Conservation (phyloP, 2,113 vertebrate genomes). For the Panthera leo region DNA sequence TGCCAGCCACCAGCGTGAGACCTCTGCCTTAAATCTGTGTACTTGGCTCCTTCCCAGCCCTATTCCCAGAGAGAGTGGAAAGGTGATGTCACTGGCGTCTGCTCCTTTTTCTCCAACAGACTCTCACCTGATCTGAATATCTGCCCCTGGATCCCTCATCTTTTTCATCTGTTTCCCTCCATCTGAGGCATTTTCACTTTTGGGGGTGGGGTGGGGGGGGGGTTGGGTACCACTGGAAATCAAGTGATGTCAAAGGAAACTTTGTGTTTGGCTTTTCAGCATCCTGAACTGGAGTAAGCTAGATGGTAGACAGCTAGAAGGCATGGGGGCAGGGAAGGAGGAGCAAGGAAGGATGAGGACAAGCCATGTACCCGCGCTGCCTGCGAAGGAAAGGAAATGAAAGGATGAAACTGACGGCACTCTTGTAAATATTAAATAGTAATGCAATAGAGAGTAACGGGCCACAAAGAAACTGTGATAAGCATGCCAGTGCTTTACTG, state of each 20-base stretch:
- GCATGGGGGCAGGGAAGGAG: no score
- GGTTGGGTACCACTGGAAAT: background rate
- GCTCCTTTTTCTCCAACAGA: background rate
- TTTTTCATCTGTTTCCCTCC: background rate
- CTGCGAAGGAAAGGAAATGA: background rate
- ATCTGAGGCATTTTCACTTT: background rate
- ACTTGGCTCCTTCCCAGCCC: background rate
- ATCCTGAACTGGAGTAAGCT: background rate
- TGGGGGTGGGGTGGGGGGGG: rapidly evolving
- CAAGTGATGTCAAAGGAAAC: background rate
- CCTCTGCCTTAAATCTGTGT: background rate
- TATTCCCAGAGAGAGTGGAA: background rate
- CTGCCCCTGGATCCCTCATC: background rate
- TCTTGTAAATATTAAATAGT: slow-evolving; percentile 16
- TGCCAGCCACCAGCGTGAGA: background rate
- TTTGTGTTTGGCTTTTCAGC: background rate
- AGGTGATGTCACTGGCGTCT: rapidly evolving
- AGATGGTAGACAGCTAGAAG: background rate
- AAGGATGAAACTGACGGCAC: background rate
- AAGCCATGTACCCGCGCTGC: background rate
- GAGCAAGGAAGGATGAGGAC: background rate
- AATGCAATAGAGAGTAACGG: background rate
- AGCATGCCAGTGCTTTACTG: background rate
- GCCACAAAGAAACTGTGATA: background rate
- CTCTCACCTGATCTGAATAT: background rate